Evolutionary conservation across 1,140 invertebrate species (phyloP).

Genomic region (Paracyclopina nana): DNA sequence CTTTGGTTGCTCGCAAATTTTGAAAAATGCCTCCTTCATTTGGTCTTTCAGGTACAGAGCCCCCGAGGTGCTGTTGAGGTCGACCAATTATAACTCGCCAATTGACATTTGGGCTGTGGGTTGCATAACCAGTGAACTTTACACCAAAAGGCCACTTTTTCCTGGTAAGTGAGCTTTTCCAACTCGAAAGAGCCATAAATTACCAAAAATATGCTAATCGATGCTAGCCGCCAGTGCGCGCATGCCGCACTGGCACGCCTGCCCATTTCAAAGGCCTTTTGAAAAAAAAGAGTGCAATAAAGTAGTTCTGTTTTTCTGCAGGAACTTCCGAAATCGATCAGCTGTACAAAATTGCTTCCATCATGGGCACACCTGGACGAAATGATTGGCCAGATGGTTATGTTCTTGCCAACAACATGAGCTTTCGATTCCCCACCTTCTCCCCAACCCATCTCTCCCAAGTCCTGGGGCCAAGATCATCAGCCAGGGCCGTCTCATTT

Average conservation of each 20-base stretch:
- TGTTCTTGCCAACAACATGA: conserved; percentile 2
- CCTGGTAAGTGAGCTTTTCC: conserved; percentile 39
- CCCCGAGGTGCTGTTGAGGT: conserved; percentile 38
- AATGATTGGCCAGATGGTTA: conserved; percentile 3
- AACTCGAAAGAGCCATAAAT: no score
- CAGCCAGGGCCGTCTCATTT: neutral
- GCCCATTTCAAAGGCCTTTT: no score
- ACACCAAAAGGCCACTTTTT: conserved; percentile 84
- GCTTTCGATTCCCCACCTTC: conserved; percentile 9
- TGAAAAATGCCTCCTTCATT: no score
- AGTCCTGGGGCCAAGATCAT: neutral
- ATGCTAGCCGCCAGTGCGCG: no score
- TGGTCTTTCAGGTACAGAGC: conserved; percentile 35
- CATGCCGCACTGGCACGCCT: no score
- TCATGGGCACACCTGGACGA: conserved; percentile 74
- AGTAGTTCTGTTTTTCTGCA: no score
- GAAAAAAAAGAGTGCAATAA: no score
- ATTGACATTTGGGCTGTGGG: conserved; percentile 45
- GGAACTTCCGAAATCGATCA: conserved; percentile 84
- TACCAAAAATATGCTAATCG: no score
- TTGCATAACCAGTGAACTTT: conserved; percentile 92
- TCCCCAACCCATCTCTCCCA: conserved; percentile 4
- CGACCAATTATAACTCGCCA: conserved; percentile 37
- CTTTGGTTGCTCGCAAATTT: no score
- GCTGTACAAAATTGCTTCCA: conserved; percentile 83